Percentiles rank a stretch among this genome's conserved stretches.
Conservation (phyloP, 2,797 vertebrate genomes). For the Argentina silus region DNA sequence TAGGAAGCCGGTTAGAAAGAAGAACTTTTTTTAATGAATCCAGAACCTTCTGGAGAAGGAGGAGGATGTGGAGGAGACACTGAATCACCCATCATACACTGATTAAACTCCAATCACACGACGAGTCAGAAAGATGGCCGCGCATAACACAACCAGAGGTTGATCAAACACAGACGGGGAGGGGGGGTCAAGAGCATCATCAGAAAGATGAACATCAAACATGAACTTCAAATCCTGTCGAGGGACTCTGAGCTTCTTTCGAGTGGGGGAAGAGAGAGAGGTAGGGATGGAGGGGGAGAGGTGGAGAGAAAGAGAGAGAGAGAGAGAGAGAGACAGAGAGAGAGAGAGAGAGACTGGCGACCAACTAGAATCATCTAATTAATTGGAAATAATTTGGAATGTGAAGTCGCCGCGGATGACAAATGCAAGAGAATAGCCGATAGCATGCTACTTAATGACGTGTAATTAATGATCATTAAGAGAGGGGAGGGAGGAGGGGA, state of each 20-base stretch:
- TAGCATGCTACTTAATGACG: constrained; percentile 78
- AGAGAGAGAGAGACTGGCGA: constrained; percentile 35
- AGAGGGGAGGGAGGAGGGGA: neutral
- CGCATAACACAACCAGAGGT: constrained; percentile 20
- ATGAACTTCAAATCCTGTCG: neutral
- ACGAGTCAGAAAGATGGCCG: constrained; percentile 41
- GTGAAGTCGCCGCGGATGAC: constrained; percentile 71
- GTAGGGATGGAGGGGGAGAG: too few species aligned
- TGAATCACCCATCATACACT: constrained; percentile 50
- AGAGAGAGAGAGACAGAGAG: constrained; percentile 51
- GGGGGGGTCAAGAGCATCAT: neutral
- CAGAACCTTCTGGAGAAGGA: too few species aligned
- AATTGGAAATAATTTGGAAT: constrained; percentile 70
- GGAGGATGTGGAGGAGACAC: constrained; percentile 70
- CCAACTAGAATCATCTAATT: constrained; percentile 72
- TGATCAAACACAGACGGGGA: constrained; percentile 27
- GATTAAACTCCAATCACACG: constrained; percentile 65
- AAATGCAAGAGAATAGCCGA: constrained; percentile 74
- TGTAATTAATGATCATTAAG: constrained; percentile 81
- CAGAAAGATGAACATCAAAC: constrained; percentile 14
- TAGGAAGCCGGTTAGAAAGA: constrained; percentile 48
- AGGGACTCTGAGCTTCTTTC: neutral
- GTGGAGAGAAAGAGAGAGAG: too few species aligned
- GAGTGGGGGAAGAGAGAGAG: too few species aligned
- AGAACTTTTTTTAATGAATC: constrained; percentile 1